Evolutionary conservation across 1,140 invertebrate genomes (phyloP), one percentile per base, ranked within the genome.

Genomic region (Cheumatopsyche charites): DNA sequence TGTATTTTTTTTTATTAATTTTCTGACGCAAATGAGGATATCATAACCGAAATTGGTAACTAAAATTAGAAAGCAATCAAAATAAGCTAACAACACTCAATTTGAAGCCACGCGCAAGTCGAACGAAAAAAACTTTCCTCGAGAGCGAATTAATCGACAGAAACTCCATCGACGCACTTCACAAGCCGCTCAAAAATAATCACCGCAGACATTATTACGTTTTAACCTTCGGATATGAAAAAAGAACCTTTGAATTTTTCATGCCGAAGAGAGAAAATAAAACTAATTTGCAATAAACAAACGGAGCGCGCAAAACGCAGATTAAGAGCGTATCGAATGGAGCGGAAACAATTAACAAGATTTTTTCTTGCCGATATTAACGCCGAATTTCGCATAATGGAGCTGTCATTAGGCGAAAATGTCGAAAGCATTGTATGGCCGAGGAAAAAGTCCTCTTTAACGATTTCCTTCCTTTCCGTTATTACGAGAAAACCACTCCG

Each of bases 311-410:
- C 43, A 15, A 15, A 47, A 47, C 43, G 15, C 43, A 12, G 43
- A 12, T 36, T 36, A 36, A 3, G 29, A 9, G 29, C 29, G 29
- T 36, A 36, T 36, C 29, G 29, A 36, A 36, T 19, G 63, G 19
- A 43, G 12, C 69, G 69, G 69, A 71, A 71, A 65, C 58, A 62
- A 71, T 71, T 71, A 71, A 45, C 26, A 61, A 61, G 68, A 71
- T 29, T 25, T 62, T 63, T 52, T 52, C 23, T 29, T n/a, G 19
- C 69, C 58, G 61, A 52, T 25, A 71, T 71, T 63, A 63, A 26
- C 69, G 69, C 29, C n/a, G 43, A 43, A 71, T 63, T 63, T 65
- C 26, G 29, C 36, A 71, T 71, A 71, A 71, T 63, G 19, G 69
- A 58, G 49, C 58, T 58, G 42, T 71, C 69, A 62, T 71, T 71